Evolutionary conservation across 2,888 invertebrate genomes (phyloP).

Genomic region (Eucera pruinosa): DNA sequence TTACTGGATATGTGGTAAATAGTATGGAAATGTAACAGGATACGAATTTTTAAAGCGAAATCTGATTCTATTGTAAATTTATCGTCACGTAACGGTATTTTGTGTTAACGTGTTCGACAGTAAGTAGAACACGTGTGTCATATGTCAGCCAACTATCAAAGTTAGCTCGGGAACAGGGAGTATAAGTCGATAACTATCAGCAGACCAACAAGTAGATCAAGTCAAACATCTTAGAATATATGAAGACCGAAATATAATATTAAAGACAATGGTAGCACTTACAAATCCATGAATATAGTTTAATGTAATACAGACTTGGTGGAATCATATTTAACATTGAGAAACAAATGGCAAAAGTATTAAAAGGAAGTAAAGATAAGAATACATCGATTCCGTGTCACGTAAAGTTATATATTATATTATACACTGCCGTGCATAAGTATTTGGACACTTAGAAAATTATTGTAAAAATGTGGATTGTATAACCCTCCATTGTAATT

Average conservation of each 20-base stretch:
- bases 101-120: neutral
- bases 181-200: conserved; percentile 8
- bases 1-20: neutral
- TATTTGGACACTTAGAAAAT: too few relatives aligned
- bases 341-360: too few relatives aligned
- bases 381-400: too few relatives aligned
- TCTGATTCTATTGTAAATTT: too few relatives aligned
- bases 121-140: conserved; percentile 14
- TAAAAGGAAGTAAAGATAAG: too few relatives aligned
- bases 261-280: neutral
- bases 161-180: neutral
- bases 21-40: neutral
- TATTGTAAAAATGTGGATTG: too few relatives aligned
- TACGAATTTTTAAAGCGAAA: neutral
- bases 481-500: too few relatives aligned
- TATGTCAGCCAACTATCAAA: conserved; percentile 4
- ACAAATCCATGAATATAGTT: neutral
- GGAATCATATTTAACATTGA: neutral
- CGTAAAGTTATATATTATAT: too few relatives aligned
- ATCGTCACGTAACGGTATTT: neutral
- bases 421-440: too few relatives aligned
- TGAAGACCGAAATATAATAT: neutral
- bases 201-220: neutral
- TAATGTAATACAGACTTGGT: neutral
- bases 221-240: neutral